A percentile compares a stretch with the other conserved stretches of the same genome.
Conservation (phyloP, 2,888 invertebrate species). For the Acronicta psi region DNA sequence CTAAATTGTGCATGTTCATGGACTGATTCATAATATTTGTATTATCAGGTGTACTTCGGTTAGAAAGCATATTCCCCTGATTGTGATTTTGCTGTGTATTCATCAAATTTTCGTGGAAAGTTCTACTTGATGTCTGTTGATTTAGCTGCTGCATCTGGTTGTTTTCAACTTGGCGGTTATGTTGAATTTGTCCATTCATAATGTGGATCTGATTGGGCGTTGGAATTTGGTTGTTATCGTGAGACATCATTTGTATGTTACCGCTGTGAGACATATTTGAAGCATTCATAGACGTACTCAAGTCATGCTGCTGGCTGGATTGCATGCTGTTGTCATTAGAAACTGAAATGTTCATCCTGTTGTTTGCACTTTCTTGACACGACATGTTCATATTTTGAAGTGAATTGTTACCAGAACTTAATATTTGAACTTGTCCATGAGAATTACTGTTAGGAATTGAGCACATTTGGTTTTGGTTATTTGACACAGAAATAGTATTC, state of each 20-base stretch:
- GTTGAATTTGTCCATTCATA: conserved; percentile 86
- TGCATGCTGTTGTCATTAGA: conserved; percentile 74
- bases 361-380: conserved; percentile 80
- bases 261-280: conserved; percentile 78
- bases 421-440: conserved; percentile 80
- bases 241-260: conserved; percentile 80
- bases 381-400: conserved; percentile 82
- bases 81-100: conserved; percentile 75
- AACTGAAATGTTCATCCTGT: conserved; percentile 74
- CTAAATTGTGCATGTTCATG: conserved; percentile 80
- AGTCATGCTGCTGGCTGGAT: conserved; percentile 78
- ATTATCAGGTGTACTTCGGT: conserved; percentile 78
- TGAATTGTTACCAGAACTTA: conserved; percentile 80
- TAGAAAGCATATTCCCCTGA: conserved; percentile 75
- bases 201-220: conserved; percentile 84
- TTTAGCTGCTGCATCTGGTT: conserved; percentile 79
- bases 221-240: conserved; percentile 75
- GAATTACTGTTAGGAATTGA: conserved; percentile 74
- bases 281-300: conserved; percentile 69
- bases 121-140: conserved; percentile 72
- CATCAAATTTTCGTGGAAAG: conserved; percentile 80
- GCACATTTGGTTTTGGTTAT: conserved; percentile 83
- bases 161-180: conserved; percentile 77
- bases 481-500: conserved; percentile 74
- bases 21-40: conserved; percentile 79